Evolutionary conservation across 92 coral and sea anemone genomes (phyloP).

Genomic region (Parazoanthus atlanticus): DNA sequence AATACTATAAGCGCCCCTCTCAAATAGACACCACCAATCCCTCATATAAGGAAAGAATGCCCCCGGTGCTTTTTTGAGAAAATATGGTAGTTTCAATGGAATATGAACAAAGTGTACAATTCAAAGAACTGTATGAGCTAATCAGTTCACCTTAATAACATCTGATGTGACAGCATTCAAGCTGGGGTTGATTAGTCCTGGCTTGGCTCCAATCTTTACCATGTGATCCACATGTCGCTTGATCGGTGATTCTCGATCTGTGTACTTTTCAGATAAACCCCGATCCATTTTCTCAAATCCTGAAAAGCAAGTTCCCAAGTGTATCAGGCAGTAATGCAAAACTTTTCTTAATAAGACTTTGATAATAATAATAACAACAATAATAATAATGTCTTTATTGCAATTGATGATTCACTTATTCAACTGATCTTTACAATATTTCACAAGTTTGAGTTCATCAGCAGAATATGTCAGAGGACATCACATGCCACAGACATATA

Average conservation of each 20-base stretch:
- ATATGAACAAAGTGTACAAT: neutral
- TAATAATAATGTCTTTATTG: no score
- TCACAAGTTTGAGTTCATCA: no score
- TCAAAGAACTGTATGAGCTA: neutral
- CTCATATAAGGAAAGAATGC: no score
- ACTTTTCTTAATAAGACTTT: neutral
- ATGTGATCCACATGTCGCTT: constrained; percentile 84
- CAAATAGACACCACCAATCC: no score
- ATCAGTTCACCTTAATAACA: constrained; percentile 65
- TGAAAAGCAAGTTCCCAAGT: neutral
- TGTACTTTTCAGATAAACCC: constrained; percentile 73
- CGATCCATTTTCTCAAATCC: constrained; percentile 94
- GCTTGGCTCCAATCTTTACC: constrained; percentile 74
- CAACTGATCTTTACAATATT: no score
- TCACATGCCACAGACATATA: no score
- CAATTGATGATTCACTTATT: neutral
- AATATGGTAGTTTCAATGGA: no score
- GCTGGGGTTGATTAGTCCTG: constrained; percentile 73
- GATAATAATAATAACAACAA: no score
- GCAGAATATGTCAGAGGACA: no score
- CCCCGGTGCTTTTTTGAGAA: no score
- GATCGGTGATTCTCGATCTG: constrained; percentile 81
- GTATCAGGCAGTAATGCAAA: neutral
- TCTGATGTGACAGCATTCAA: constrained; percentile 83
- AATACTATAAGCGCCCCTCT: no score